Conservation (phyloP, 2,888 invertebrate genomes). For the Leptinotarsa haldemani region DNA sequence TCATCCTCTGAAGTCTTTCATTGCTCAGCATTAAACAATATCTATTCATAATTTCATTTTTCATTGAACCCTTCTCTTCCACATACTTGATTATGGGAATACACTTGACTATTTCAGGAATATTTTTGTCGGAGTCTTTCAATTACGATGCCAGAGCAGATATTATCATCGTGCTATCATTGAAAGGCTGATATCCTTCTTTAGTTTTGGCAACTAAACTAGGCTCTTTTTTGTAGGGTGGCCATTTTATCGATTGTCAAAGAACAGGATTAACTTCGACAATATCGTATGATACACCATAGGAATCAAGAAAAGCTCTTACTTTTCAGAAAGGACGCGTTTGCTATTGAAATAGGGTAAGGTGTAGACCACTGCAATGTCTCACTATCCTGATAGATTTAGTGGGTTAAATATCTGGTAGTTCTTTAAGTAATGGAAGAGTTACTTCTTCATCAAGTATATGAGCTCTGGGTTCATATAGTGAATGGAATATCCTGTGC, state of each 20-base stretch:
- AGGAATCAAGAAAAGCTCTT: conserved; percentile 89
- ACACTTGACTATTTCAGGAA: conserved; percentile 79
- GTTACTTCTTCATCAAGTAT: conserved; percentile 26
- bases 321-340: conserved; percentile 98
- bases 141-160: conserved; percentile 87
- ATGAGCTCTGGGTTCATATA: conserved; percentile 60
- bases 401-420: conserved; percentile 66
- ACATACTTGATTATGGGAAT: conserved; percentile 79
- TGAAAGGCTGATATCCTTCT: conserved; percentile 84
- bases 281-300: conserved; percentile 93
- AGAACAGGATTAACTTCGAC: conserved; percentile 98
- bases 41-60: conserved; percentile 84
- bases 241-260: conserved; percentile 92
- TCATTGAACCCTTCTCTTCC: conserved; percentile 76
- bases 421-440: conserved; percentile 58
- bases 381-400: conserved; percentile 70
- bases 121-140: conserved; percentile 69
- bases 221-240: conserved; percentile 94
- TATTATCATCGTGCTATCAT: conserved; percentile 94
- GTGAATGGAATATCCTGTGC: conserved; percentile 67
- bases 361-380: conserved; percentile 77
- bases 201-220: conserved; percentile 82
- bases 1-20: conserved; percentile 63
- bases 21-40: conserved; percentile 88
- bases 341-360: conserved; percentile 95